These are phyloP conservation scores for Falco punctatus DNA, from an alignment of 2,113 vertebrate genomes.

Conservation along the genomic window DNA sequence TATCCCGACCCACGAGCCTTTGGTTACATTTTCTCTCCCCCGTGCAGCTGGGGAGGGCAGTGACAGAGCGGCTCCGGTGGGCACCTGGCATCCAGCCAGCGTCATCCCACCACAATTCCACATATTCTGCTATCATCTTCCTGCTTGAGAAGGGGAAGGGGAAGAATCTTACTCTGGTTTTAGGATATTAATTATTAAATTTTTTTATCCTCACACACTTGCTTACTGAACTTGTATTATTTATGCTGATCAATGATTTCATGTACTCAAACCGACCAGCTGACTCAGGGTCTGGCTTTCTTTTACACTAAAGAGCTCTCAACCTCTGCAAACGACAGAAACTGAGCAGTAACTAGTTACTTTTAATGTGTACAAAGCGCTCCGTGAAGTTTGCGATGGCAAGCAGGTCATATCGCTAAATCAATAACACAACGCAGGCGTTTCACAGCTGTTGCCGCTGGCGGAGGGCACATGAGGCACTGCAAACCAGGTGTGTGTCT, in stretches of 20 bases:
- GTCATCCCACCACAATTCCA: background rate
- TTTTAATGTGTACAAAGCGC: background rate
- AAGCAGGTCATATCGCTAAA: background rate
- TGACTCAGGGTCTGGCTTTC: background rate
- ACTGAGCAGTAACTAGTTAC: background rate
- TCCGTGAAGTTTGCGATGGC: background rate
- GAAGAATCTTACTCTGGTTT: background rate
- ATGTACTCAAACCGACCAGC: background rate
- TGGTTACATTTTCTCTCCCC: too few relatives aligned
- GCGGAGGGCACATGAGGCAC: background rate
- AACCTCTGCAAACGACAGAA: background rate
- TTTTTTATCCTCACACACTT: background rate
- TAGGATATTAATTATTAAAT: background rate
- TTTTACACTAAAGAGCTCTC: background rate
- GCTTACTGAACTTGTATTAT: background rate
- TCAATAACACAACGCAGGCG: background rate
- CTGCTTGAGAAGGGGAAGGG: background rate
- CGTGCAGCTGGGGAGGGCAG: too few relatives aligned
- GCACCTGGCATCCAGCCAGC: too few relatives aligned
- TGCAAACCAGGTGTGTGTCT: background rate
- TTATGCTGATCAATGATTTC: background rate
- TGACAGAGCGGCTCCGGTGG: too few relatives aligned
- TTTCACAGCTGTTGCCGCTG: background rate
- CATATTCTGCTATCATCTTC: background rate
- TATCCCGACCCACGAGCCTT: too few relatives aligned